Base-by-base conservation (phyloP, 2,113 vertebrate species). In the Eptesicus fuscus region DNA sequence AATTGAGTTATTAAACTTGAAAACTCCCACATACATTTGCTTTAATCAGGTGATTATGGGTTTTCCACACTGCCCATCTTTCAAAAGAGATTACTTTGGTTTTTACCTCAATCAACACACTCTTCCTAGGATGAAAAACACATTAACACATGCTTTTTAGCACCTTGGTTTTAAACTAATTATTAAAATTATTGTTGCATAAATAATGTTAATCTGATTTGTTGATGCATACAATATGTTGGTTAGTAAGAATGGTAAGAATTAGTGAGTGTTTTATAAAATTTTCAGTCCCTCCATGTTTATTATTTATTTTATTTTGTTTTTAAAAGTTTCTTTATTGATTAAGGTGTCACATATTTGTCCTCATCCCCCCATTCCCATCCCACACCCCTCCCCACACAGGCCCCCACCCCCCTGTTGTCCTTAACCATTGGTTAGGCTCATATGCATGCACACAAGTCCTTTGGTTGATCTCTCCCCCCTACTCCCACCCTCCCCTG, bases 1-100 rank as follows among this genome's bases (percentile, higher is more conserved):
- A 90, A 88, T 56, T 89, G 70, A 94, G 82, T 95, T 85, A 74
- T 90, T 83, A 85, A 83, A 71, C n/a, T 88, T 79, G 8, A 83
- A 94, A 95, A 71, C 20, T 35, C 17, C 10, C 67, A 93, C 6
- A 74, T 53, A 65, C 12, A 28, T 88, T 79, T 85, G 93, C 42
- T 85, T 93, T 88, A 35, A 90, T 44, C 67, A 80, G 65, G 44
- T 94, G 70, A 42, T 53, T 74, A n/a, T 76, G 23, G 14, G 9
- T 51, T 80, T 94, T 70, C 69, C 49, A 74, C 11, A 44, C 67
- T 69, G 40, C 51, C 56, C 37, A 70, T 96, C 35, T 78, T 91
- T 53, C 53, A 79, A 85, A 71, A 40, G 40, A 61, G 42, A 83
- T 61, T 69, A 70, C 16, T 87, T 61, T 70, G 73, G 30, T 30